Evolutionary conservation across 2,113 vertebrate genomes (phyloP).

Genomic region (Aegotheles bennettii): DNA sequence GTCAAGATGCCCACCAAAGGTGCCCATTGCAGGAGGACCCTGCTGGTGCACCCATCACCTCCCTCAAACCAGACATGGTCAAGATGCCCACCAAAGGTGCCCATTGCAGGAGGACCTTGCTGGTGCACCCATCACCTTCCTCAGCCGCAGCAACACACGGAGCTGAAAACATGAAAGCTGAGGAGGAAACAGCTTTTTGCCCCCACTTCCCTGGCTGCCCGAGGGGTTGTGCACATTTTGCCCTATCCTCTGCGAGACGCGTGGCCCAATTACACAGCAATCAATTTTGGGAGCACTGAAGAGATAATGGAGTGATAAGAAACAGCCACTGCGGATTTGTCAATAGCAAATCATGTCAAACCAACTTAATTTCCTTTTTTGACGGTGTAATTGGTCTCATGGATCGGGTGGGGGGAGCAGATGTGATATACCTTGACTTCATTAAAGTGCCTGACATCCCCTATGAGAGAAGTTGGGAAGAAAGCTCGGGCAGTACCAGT

Average conservation of each 20-base stretch:
- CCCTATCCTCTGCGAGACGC: neutral
- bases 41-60: neutral
- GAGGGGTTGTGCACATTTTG: neutral
- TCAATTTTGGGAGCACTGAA: conserved; percentile 61
- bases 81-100: neutral
- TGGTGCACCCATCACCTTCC: neutral
- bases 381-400: conserved; percentile 59
- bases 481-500: neutral
- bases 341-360: conserved; percentile 65
- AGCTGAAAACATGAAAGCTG: neutral
- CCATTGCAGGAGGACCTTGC: neutral
- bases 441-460: conserved; percentile 2
- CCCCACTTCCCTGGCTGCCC: neutral
- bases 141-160: rapidly evolving
- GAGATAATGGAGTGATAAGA: conserved; percentile 68
- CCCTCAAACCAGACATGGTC: neutral
- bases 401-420: neutral
- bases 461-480: neutral
- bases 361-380: conserved; percentile 66
- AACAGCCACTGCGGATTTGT: conserved; percentile 58
- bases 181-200: neutral
- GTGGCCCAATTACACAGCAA: conserved; percentile 59
- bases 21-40: neutral
- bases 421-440: conserved; percentile 51
- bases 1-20: neutral